Base-by-base conservation (phyloP, 1,140 invertebrate species). In the Plodia interpunctella region DNA sequence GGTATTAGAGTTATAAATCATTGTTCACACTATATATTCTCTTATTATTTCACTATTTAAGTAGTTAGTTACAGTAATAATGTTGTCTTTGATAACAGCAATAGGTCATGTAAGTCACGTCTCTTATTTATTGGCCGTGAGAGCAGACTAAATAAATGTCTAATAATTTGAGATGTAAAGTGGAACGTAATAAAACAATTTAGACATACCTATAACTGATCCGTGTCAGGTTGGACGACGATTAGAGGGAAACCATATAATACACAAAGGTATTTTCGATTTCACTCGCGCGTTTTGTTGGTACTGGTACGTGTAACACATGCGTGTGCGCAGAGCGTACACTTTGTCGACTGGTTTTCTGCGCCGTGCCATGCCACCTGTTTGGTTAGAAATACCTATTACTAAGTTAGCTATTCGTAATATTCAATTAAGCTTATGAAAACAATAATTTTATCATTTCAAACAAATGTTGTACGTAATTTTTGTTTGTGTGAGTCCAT, bases 211-310 rank as follows among this genome's bases (percentile, higher is more conserved):
- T 44, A n/a, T 44, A 44, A 2, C 38, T 15, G 15, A 44, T 44
- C 38, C 15, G 38, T 44, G 5, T 44, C 0, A 44, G 38, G 38
- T 44, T 44, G 15, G n/a, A 44, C 5, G 15, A 44, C 13, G 5
- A 44, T 3, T 15, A 15, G 38, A 10, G 13, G 15, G n/a, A 44
- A 44, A 44, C 3, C 38, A 44, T n/a, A 44, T 44, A 44, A 35
- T 15, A 44, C 38, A 44, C 38, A 44, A 44, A n/a, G 38, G 38
- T 44, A 44, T 44, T 44, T n/a, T 44, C 38, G 38, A 44, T 44
- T 44, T 44, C 38, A 44, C 38, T 44, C 15, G 38, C 38, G 38
- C 38, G 38, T 44, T 44, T 15, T 3, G n/a, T n/a, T n/a, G n/a
- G n/a, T n/a, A n/a, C n/a, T n/a, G n/a, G n/a, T 15, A 44, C 38